phyloP scores from a whole-genome alignment of 2,113 vertebrate species.

The Pseudorectes ferrugineus region DNA sequence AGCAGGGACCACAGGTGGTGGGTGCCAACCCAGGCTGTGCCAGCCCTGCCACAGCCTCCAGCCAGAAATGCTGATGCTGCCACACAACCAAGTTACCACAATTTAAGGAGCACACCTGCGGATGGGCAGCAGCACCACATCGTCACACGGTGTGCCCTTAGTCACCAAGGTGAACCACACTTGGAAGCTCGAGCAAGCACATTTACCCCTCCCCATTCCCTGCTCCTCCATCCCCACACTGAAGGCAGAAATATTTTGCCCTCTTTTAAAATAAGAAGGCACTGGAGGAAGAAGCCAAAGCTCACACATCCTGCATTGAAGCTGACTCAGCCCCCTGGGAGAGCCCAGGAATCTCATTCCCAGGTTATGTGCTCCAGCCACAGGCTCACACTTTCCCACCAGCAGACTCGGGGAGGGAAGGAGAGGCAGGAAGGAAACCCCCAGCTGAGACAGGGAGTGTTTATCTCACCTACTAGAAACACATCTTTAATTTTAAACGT shows the following conservation, averaged over 20 bases:
- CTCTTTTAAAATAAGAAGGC: neutral
- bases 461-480: slow-evolving; percentile 56
- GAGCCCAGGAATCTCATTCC: neutral
- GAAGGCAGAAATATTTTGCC: neutral
- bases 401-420: neutral
- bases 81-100: rapidly evolving
- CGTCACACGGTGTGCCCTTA: rapidly evolving
- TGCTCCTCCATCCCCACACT: neutral
- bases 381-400: neutral
- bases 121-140: neutral
- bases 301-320: neutral
- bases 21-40: neutral
- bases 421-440: slow-evolving; percentile 18
- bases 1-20: rapidly evolving
- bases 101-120: neutral
- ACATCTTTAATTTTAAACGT: slow-evolving; percentile 47
- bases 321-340: neutral
- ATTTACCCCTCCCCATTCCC: neutral
- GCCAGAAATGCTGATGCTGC: neutral
- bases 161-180: neutral
- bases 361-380: neutral
- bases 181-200: neutral
- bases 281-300: neutral
- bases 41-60: neutral
- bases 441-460: neutral